Percentiles rank a stretch among this genome's conserved stretches.
phyloP scores from a whole-genome alignment of 2,797 vertebrate genomes.

The Melanotaenia pygmaea region DNA sequence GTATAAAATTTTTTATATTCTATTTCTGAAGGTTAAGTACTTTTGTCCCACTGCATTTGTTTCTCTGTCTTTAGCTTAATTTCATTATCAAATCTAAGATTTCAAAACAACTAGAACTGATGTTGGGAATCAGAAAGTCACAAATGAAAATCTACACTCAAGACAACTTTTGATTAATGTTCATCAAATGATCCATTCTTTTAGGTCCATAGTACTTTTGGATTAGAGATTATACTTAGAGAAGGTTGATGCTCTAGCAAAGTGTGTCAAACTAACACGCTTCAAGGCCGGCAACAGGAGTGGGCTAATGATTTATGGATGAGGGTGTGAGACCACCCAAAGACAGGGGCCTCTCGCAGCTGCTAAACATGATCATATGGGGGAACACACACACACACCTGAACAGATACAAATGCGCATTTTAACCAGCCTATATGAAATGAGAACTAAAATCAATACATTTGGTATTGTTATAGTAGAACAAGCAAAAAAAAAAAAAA shows the following conservation, averaged over 20 bases:
- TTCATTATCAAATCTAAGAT: neutral
- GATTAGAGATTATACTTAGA: slow-evolving; percentile 19
- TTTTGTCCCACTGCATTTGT: neutral
- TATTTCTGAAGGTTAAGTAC: neutral
- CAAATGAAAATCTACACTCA: slow-evolving; percentile 5
- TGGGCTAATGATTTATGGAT: slow-evolving; percentile 65
- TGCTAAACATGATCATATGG: slow-evolving; percentile 53
- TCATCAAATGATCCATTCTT: slow-evolving; percentile 21
- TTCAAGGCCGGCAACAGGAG: slow-evolving; percentile 55
- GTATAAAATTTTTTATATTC: neutral
- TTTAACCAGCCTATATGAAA: slow-evolving; percentile 9
- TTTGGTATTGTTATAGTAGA: neutral
- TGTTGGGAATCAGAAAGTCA: neutral
- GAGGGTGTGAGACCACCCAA: slow-evolving; percentile 75
- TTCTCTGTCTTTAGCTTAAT: neutral
- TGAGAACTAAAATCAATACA: neutral
- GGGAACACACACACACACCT: slow-evolving; percentile 38
- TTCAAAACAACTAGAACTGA: neutral
- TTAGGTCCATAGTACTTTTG: neutral
- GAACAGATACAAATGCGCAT: slow-evolving; percentile 36
- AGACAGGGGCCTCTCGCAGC: slow-evolving; percentile 61
- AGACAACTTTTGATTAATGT: neutral
- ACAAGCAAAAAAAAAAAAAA: neutral
- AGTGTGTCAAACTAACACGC: slow-evolving; percentile 44
- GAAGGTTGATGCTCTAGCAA: slow-evolving; percentile 16